Evolutionary conservation across 2,797 vertebrate species (phyloP), one percentile per base, ranked within the genome.

Genomic region (Enteromius paludinosus): DNA sequence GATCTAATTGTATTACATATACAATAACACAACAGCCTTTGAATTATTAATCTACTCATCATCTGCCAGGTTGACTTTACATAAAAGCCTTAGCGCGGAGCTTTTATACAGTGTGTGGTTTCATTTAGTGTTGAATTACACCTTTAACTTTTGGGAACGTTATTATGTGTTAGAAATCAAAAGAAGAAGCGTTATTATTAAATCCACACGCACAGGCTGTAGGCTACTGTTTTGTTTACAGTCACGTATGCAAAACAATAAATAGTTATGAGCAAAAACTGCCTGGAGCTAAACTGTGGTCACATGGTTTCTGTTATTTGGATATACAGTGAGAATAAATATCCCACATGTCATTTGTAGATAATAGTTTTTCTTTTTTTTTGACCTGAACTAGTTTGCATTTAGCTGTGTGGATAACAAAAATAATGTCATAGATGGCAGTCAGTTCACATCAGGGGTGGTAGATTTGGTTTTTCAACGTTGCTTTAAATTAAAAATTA

Each of bases 1-100:
- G 62, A 49, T 45, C 43, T 66, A 10, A 65, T 78, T 81, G 14
- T 64, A 65, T 38, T 41, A 59, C 52, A 59, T 25, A 15, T 28
- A 35, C 28, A 78, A 59, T 59, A n/a, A 45, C 62, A 41, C 41
- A 78, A 35, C 2, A 56, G 4, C 41, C 59, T 72, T 82, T 71
- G 61, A 49, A 66, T 78, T 78, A 65, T 78, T 78, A 45, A 61
- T 45, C 73, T 45, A 3, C 35, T 66, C 73, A 74, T 74, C 71
- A 74, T 74, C 20, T 38, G 62, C 18, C 62, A 65, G 62, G 17
- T 35, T 65, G 71, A 56, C 49, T 23, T 41, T 25, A 45, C 68
- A 70, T 47, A 45, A 25, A 28, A 70, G 23, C n/a, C 68, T 59
- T 17, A 38, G 69, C 10, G 17, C 25, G 52, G 11, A 25, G 59